Evolutionary conservation across 1,140 invertebrate genomes (phyloP).

Genomic region (Pteromalus puparum): DNA sequence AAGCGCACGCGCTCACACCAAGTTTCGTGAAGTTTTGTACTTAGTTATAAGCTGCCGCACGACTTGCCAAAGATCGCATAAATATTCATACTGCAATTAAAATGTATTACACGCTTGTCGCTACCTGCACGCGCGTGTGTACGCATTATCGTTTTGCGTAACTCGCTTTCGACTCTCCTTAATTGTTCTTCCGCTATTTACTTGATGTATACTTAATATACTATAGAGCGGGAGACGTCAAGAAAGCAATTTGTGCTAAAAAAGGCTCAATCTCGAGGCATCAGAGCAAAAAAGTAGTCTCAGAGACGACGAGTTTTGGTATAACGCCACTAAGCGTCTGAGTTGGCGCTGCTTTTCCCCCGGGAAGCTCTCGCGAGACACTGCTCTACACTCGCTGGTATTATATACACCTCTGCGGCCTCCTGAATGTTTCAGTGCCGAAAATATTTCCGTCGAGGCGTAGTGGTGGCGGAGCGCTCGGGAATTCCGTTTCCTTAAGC

Average conservation of each 20-base stretch:
- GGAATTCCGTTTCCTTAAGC: slow-evolving; percentile 22
- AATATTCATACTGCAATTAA: neutral
- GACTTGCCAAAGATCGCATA: neutral
- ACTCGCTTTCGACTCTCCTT: neutral
- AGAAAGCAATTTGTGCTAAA: neutral
- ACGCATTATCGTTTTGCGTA: neutral
- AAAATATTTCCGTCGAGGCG: neutral
- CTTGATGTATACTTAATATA: no score
- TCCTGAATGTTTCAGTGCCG: neutral
- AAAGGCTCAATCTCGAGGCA: no score
- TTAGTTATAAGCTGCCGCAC: neutral
- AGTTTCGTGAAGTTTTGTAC: neutral
- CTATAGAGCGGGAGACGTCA: no score
- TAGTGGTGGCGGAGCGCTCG: neutral
- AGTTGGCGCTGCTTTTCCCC: neutral
- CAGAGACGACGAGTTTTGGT: neutral
- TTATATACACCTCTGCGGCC: neutral
- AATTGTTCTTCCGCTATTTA: no score
- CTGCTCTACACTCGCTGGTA: neutral
- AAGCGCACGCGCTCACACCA: neutral
- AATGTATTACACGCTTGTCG: neutral
- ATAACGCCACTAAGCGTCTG: neutral
- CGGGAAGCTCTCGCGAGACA: neutral
- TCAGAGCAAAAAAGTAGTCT: neutral
- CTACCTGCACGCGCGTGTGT: neutral